Evolutionary conservation across 92 coral and sea anemone genomes (phyloP), one percentile per base, ranked within the genome.

Genomic region (Pocillopora grandis): DNA sequence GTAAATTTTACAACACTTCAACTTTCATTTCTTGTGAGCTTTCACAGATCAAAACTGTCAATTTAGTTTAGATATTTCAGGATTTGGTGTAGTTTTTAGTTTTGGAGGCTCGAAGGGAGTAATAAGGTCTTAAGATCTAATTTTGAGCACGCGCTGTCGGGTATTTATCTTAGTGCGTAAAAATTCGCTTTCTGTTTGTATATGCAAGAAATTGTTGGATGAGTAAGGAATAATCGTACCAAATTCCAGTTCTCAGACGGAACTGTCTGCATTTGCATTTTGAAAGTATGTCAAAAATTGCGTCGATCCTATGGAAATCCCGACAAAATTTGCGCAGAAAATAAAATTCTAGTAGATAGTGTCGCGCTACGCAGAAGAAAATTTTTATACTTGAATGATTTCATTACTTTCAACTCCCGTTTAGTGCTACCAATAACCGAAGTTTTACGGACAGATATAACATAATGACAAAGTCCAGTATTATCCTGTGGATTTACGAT

Each of bases 391-490:
- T 42, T 42, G 49, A 42, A 42, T 42, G 49, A 42, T 2, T 42
- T 42, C 49, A 42, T 42, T 42, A 42, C 49, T 42, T 42, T 42
- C 49, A 42, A 42, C 49, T 42, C 49, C 7, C 7, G 49, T 42
- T 42, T 42, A 42, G 3, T 42, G 49, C 49, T 42, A 42, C 49
- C 49, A 42, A 42, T 6, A 42, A 62, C 2, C 10, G 58, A 31
- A 58, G 77, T 82, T 64, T 76, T 71, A 74, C 86, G 14, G 80
- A 69, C 71, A 69, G 55, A 76, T 5, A 58, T 77, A 82, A 68
- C 19, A 68, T 10, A 82, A 77, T 17, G 71, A 77, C 86, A 23
- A 77, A 77, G 57, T 42, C 73, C 77, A n/a, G 86, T 14, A 10
- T 76, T 66, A 82, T 55, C 80, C 71, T 58, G 71, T 15, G 20